Percentiles rank a stretch among this genome's conserved stretches.
Conservation (phyloP, 2,797 vertebrate genomes). For the Premnoplex brunnescens region DNA sequence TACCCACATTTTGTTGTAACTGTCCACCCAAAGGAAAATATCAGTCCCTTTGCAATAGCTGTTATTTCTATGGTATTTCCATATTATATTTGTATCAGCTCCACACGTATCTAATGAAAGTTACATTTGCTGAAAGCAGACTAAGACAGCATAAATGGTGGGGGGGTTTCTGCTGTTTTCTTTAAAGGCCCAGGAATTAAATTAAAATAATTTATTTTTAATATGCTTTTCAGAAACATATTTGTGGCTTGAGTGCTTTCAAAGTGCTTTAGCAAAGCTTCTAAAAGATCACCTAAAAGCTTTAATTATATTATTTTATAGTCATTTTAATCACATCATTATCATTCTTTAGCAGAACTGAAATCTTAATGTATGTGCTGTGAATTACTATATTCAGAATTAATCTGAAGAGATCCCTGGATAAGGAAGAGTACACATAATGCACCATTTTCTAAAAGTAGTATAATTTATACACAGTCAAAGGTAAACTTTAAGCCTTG, state of each 20-base stretch:
- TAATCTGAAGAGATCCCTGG: not conserved
- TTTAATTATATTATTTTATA: constrained; percentile 4
- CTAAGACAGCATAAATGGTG: not conserved
- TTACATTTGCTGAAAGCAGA: not conserved
- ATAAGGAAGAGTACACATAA: not conserved
- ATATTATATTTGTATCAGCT: not conserved
- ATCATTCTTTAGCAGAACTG: not conserved
- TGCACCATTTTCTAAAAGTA: not conserved
- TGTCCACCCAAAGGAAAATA: not conserved
- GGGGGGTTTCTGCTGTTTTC: not conserved
- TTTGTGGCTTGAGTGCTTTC: not conserved
- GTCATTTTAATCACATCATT: constrained; percentile 29
- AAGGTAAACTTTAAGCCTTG: not conserved
- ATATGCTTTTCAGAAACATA: not conserved
- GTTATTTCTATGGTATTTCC: not conserved
- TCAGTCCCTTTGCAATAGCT: not conserved
- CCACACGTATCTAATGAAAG: not conserved
- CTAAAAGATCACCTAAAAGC: not conserved
- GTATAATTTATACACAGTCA: not conserved
- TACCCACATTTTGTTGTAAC: not conserved
- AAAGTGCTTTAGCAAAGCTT: not conserved
- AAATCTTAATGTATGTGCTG: not conserved
- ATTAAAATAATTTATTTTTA: not conserved
- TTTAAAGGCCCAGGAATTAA: not conserved
- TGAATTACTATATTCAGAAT: not conserved